Percentiles rank a stretch among this genome's conserved stretches.
phyloP scores from a whole-genome alignment of 2,113 vertebrate species.

The Taurulus bubalis region DNA sequence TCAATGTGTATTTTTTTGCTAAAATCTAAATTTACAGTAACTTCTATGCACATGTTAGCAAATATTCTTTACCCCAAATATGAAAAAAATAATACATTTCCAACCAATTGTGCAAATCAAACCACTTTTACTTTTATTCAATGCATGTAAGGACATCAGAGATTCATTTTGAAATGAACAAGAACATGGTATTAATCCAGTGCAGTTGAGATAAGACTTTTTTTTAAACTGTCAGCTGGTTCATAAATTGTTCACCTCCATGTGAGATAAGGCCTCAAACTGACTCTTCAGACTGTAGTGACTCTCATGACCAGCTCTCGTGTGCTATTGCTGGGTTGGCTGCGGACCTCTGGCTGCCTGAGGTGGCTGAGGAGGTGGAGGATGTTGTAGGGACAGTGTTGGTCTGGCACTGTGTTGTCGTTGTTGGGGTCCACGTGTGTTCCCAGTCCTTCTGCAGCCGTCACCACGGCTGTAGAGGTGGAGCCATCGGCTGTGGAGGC shows the following conservation, averaged over 20 bases:
- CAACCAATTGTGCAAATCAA: slow-evolving; percentile 73
- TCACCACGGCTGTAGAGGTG: slow-evolving; percentile 60
- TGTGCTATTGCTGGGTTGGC: slow-evolving; percentile 86
- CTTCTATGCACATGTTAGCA: not conserved
- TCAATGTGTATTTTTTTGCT: not conserved
- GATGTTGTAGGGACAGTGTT: slow-evolving; percentile 98
- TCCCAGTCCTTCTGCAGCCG: slow-evolving; percentile 72
- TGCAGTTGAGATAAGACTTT: slow-evolving; percentile 52
- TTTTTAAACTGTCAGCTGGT: slow-evolving; percentile 61
- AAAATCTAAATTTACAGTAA: not conserved
- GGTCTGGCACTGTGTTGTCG: slow-evolving; percentile 87
- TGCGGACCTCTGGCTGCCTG: slow-evolving; percentile 91
- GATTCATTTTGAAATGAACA: slow-evolving; percentile 77
- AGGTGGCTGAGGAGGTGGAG: slow-evolving; percentile 97
- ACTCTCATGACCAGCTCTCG: slow-evolving; percentile 99
- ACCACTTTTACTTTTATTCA: slow-evolving; percentile 79
- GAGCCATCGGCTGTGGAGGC: slow-evolving; percentile 80
- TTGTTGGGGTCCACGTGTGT: slow-evolving; percentile 75
- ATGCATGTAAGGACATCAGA: slow-evolving; percentile 75
- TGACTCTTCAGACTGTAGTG: slow-evolving; percentile 92
- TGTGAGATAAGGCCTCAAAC: slow-evolving; percentile 81
- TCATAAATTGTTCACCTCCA: slow-evolving; percentile 47
- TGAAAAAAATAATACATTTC: slow-evolving; percentile 52
- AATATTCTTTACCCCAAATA: slow-evolving; percentile 9
- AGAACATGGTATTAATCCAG: slow-evolving; percentile 67